A percentile compares a stretch with the other conserved stretches of the same genome.
phyloP scores from a whole-genome alignment of 2,113 vertebrate genomes.

The Halcyon senegalensis region DNA sequence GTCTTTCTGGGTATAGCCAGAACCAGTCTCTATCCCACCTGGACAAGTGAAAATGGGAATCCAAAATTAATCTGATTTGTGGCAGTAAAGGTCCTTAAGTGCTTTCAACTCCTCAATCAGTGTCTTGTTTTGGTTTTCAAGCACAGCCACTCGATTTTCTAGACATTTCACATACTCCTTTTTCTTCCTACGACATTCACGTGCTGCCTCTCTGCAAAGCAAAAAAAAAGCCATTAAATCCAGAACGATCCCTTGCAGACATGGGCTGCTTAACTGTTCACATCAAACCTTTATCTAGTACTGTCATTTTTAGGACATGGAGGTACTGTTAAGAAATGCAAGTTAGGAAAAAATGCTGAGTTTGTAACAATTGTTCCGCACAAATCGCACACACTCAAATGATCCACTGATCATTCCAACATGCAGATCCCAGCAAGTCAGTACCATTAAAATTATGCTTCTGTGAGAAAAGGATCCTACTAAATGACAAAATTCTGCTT shows the following conservation, averaged over 20 bases:
- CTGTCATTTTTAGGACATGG: background rate
- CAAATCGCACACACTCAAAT: background rate
- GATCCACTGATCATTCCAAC: background rate
- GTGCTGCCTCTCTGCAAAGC: conserved; percentile 91
- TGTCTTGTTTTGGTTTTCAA: conserved; percentile 99
- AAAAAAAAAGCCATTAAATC: conserved; percentile 42
- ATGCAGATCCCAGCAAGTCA: background rate
- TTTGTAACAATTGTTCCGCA: background rate
- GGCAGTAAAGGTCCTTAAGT: conserved; percentile 99
- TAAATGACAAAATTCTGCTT: background rate
- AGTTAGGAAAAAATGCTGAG: background rate
- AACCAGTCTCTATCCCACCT: conserved; percentile 86
- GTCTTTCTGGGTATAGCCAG: conserved; percentile 79
- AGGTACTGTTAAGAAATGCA: background rate
- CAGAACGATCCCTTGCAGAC: background rate
- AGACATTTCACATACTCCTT: conserved; percentile 99
- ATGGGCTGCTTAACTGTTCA: background rate
- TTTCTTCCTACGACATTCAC: conserved; percentile 98
- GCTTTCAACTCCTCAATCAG: conserved; percentile 99
- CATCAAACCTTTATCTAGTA: background rate
- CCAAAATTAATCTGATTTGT: conserved; percentile 96
- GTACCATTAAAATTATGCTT: background rate
- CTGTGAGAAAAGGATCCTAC: background rate
- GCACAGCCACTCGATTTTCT: conserved; percentile 98
- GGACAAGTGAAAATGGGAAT: conserved; percentile 67